Conservation (phyloP, 2,888 invertebrate species). For the Monoplex corrugatus region DNA sequence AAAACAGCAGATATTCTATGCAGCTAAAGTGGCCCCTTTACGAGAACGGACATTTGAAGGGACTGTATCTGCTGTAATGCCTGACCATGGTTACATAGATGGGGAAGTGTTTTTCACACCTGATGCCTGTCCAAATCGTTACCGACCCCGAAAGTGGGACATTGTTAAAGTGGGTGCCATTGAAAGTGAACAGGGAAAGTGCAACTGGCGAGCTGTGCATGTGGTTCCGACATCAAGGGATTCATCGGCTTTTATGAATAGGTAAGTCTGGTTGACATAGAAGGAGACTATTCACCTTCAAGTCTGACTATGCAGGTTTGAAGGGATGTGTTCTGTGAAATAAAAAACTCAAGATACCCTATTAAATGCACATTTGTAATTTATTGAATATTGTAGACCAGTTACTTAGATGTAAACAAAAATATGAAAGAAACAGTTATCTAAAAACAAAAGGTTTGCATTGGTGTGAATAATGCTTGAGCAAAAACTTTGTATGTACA, state of each 20-base stretch:
- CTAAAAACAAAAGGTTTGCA: too few relatives aligned
- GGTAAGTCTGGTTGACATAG: too few relatives aligned
- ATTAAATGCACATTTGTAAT: too few relatives aligned
- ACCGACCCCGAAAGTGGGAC: conserved; percentile 70
- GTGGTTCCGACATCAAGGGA: conserved; percentile 61
- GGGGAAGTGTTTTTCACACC: conserved; percentile 70
- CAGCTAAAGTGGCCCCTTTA: conserved; percentile 64
- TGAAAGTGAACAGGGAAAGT: conserved; percentile 74
- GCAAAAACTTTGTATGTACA: too few relatives aligned
- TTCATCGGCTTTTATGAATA: conserved; percentile 50
- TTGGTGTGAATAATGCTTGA: too few relatives aligned
- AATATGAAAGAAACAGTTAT: too few relatives aligned
- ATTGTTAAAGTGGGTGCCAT: conserved; percentile 69
- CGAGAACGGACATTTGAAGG: conserved; percentile 67
- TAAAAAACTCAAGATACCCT: too few relatives aligned
- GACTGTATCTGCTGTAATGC: conserved; percentile 65
- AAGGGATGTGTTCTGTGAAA: too few relatives aligned
- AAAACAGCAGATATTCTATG: conserved; percentile 27
- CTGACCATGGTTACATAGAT: conserved; percentile 77
- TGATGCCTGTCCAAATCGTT: conserved; percentile 65
- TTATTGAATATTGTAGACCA: too few relatives aligned
- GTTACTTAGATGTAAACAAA: too few relatives aligned
- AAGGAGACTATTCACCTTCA: too few relatives aligned
- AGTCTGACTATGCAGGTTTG: too few relatives aligned
- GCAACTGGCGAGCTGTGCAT: conserved; percentile 73